Evolutionary conservation across 2,113 vertebrate genomes (phyloP), one percentile per base, ranked within the genome.

Genomic region (Mormyrus iriodes): DNA sequence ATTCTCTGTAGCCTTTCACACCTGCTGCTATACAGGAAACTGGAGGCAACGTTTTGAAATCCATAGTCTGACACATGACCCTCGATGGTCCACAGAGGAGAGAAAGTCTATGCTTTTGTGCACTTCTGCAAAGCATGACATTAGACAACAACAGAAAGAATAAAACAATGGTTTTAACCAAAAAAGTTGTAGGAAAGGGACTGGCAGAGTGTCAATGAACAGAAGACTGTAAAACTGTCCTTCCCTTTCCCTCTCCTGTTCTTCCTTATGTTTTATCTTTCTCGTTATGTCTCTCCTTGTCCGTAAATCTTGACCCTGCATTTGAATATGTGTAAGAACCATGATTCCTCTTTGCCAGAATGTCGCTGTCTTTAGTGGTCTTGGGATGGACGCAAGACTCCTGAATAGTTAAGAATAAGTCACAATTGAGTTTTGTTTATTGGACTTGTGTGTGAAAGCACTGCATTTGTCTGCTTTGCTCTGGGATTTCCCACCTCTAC

Each of bases 11-110:
- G 85, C 49, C 19, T 24, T 53, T 35, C n/a, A 53, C 17, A 53
- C 48, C 8, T 53, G 0, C 85, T 35, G 48, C 5, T 53, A 6
- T 86, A 15, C 89, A 89, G 0, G 8, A 24, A 84, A 76, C 46
- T 86, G 49, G 51, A 85, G 49, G n/a, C 19, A 53, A 42, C n/a
- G 3, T 65, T 88, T 88, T 69, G 90, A n/a, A 83, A 42, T 89
- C 90, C 84, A 90, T 91, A 93, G 92, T 91, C 93, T 93, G 94
- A 95, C 3, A 49, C 48, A 31, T 10, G 2, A 89, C 93, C 93
- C 93, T 94, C 89, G 88, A 93, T 91, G 92, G 90, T 88, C 88
- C 39, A 8, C 48, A 91, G 92, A 90, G 93, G 69, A 90, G 91
- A 93, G 89, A 93, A 92, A 94, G 86, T 86, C 88, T 87, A 87